Evolutionary conservation across 2,888 invertebrate species (phyloP).

Genomic region (Coelogynopora nodosa): DNA sequence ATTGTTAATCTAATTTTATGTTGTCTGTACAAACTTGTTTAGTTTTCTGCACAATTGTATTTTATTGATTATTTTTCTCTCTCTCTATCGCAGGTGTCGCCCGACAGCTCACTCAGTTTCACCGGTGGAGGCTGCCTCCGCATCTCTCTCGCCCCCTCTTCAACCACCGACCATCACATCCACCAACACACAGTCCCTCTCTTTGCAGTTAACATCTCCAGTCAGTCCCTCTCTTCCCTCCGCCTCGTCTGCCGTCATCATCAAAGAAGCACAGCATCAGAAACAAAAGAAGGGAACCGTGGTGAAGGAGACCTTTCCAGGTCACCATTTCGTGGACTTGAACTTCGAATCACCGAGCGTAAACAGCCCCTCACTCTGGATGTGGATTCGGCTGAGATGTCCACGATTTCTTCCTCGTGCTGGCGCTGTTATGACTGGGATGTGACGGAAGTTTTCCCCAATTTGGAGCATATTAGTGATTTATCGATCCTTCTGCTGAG

Average conservation of each 20-base stretch:
- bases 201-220: neutral
- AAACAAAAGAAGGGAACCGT: no score
- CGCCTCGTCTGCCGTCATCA: neutral
- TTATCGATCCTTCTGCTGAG: neutral
- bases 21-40: no score
- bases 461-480: neutral
- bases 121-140: conserved; percentile 22
- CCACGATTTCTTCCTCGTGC: neutral
- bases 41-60: no score
- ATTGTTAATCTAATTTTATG: no score
- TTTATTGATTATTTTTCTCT: neutral
- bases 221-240: neutral
- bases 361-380: neutral
- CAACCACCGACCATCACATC: neutral
- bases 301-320: no score
- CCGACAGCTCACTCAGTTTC: neutral
- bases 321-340: neutral
- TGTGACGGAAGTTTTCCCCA: neutral
- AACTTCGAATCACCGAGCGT: neutral
- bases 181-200: neutral
- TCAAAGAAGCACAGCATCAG: neutral
- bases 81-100: neutral
- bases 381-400: neutral
- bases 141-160: neutral
- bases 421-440: neutral